Evolutionary conservation across 2,797 vertebrate species (phyloP), one percentile per base, ranked within the genome.

Genomic region (Tenualosa ilisha): DNA sequence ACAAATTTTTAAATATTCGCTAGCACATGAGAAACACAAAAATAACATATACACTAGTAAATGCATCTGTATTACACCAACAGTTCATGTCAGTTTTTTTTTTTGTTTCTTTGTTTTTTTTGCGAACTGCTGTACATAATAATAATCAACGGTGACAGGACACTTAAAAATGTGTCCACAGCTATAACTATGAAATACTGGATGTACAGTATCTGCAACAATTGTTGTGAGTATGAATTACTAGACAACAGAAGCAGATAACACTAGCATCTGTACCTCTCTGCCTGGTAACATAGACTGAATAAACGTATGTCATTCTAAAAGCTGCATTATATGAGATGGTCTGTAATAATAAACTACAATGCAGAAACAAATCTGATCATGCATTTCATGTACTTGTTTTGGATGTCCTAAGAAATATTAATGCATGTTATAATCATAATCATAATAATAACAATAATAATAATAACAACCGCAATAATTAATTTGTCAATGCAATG

Each of bases 1-100:
- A 91, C 87, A 88, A 90, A 90, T 79, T 79, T 43, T 79, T 79
- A 79, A 79, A 79, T 79, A 79, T 79, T 24, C 17, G 72, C 72
- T 79, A 79, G 72, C 72, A 79, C 72, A 46, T 79, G 72, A 79
- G 72, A 79, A 79, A 79, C 72, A 79, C 72, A 79, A 79, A 68
- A 79, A 22, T 46, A 79, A 79, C 72, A 79, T 79, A 79, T 79
- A 79, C 20, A 79, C 72, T 79, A 79, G 72, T 79, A 46, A 79
- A 79, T 79, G 72, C 72, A 79, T 79, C 72, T 43, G 40, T 20
- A 43, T 43, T 43, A 79, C 72, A 79, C 15, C 72, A 79, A 79
- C 72, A 79, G 72, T 79, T 79, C 37, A 63, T 63, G 37, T 22
- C 40, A 79, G 37, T 79, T n/a, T 43, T 46, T 79, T 79, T 22